Evolutionary conservation across 2,888 invertebrate genomes (phyloP).

Genomic region (Latheticus oryzae): DNA sequence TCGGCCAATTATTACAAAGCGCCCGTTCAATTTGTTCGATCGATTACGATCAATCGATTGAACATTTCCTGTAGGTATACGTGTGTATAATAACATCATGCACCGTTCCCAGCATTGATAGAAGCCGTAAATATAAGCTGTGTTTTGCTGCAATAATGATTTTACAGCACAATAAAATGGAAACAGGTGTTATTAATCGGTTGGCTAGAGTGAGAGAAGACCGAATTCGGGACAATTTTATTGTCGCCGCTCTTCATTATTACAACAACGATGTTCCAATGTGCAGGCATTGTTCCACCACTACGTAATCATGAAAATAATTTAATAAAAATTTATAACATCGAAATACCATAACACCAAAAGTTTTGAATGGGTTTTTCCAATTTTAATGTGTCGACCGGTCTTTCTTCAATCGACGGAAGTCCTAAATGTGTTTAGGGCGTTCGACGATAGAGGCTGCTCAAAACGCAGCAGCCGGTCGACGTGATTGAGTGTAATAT

Average conservation of each 20-base stretch:
- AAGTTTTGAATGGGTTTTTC: constrained; percentile 43
- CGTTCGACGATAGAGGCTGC: too few relatives aligned
- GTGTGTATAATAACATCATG: too few relatives aligned
- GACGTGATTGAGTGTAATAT: constrained; percentile 55
- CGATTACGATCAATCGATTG: constrained; percentile 28
- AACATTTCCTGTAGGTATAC: too few relatives aligned
- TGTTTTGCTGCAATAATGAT: constrained; percentile 51
- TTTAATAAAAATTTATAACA: constrained; percentile 47
- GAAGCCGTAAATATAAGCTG: constrained; percentile 53
- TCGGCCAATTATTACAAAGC: constrained; percentile 35
- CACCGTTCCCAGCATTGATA: constrained; percentile 44
- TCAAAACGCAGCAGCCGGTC: too few relatives aligned
- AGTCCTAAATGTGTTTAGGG: not conserved
- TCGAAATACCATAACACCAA: constrained; percentile 53
- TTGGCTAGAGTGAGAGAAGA: too few relatives aligned
- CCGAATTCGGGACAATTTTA: constrained; percentile 21
- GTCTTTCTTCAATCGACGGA: constrained; percentile 8
- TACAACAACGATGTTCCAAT: constrained; percentile 46
- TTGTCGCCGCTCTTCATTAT: constrained; percentile 41
- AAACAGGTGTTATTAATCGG: constrained; percentile 27
- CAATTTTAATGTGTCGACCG: constrained; percentile 33
- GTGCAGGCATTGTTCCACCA: constrained; percentile 53
- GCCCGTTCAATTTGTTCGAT: constrained; percentile 9
- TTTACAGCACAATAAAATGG: constrained; percentile 33
- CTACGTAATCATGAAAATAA: constrained; percentile 50